A percentile compares a stretch with the other conserved stretches of the same genome.
phyloP scores from a whole-genome alignment of 1,140 invertebrate genomes.

The Saccostrea cuccullata region DNA sequence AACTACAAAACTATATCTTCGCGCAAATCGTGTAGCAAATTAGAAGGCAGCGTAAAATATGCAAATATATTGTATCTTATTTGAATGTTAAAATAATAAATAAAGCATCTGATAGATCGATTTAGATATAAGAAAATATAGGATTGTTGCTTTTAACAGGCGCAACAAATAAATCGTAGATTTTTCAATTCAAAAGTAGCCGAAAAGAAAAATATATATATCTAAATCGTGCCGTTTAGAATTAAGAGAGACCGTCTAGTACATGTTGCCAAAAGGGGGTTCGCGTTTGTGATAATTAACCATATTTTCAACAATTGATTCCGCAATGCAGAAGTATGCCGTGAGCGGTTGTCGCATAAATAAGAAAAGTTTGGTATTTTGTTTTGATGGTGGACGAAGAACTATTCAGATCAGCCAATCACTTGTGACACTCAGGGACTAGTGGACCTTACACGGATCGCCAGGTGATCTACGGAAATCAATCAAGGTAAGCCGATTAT shows the following conservation, averaged over 20 bases:
- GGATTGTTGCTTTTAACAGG: too few relatives aligned
- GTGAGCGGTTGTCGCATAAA: constrained; percentile 19
- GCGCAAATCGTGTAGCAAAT: too few relatives aligned
- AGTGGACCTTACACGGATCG: not conserved
- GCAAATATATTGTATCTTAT: too few relatives aligned
- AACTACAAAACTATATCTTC: too few relatives aligned
- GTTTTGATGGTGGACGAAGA: not conserved
- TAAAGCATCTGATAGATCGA: too few relatives aligned
- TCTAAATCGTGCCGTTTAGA: too few relatives aligned
- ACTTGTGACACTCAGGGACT: not conserved
- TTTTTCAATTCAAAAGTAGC: too few relatives aligned
- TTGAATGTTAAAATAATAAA: too few relatives aligned
- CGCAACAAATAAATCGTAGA: too few relatives aligned
- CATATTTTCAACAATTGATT: constrained; percentile 24
- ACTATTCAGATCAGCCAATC: not conserved
- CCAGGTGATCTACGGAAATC: not conserved
- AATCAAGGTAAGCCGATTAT: not conserved
- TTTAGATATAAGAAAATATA: too few relatives aligned
- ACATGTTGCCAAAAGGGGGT: not conserved
- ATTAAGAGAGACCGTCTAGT: not conserved
- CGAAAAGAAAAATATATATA: too few relatives aligned
- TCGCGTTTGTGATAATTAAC: not conserved
- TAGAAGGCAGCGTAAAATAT: too few relatives aligned
- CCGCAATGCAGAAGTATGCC: not conserved
- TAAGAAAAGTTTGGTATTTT: constrained; percentile 10